Evolutionary conservation across 2,888 invertebrate genomes (phyloP), one percentile per base, ranked within the genome.

Genomic region (Ptychoptera albimana): DNA sequence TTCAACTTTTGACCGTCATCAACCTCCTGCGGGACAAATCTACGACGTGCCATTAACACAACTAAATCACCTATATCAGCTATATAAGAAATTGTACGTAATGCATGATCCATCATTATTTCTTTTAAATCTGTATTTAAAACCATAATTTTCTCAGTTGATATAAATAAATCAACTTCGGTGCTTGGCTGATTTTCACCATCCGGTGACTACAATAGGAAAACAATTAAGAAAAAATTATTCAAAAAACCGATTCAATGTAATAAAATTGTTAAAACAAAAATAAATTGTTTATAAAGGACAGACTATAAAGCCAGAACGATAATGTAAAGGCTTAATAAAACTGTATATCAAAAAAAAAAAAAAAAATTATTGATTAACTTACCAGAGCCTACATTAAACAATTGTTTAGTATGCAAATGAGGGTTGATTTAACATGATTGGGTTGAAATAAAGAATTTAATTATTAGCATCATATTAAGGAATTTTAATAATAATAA

Each of bases 81-180:
- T 54, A 98, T 98, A 60, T 98, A 98, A 2, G 96, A 97, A 59
- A 98, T 98, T 37, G 98, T 97, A 54, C 97, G 75, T 48, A 98
- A 68, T 1, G 97, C 92, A 67, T 98, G 97, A 66, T 98, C 98
- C 98, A 98, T 98, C 92, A 98, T 96, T 48, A 98, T 97, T 69
- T 98, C 97, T 69, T 98, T 97, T 43, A 98, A 70, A 65, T 98
- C 96, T 2, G 97, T 98, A 63, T 98, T 98, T 49, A 98, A 75
- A 45, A 98, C 98, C 98, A 98, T 98, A 52, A 98, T 97, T 69
- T 98, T 98, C 66, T 98, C 98, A 10, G 97, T 97, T 34, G 98
- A 98, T 60, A 98, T 97, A 69, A 98, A 98, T 30, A 98, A 72
- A 63, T 98, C 98, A 38, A 98, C 98, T 68, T 98, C 97, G 11